Evolutionary conservation across 1,140 invertebrate species (phyloP), one percentile per base, ranked within the genome.

Genomic region (Oncopodura yosiiana): DNA sequence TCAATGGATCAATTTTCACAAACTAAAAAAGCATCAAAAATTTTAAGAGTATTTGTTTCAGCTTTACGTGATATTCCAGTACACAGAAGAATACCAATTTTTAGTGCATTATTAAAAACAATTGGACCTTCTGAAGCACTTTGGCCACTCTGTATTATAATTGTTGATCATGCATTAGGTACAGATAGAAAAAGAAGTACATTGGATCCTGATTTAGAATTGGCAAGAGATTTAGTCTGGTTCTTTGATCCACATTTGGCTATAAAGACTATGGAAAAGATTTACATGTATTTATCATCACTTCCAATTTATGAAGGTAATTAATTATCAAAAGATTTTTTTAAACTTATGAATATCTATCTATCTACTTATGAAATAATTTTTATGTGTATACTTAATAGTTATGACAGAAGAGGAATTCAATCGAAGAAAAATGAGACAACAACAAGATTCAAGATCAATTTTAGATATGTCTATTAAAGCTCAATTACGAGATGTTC

Each of bases 41-140:
- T 92, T 32, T 73, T 94, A n/a, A 75, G 87, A 24, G 86, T 93
- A 19, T 97, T 96, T 71, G 83, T 89, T 1, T 84, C 87, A 66
- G 86, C 87, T 1, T 75, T 92, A 19, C 74, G 86, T 1, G 87
- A 95, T 71, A 87, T 96, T 41, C 91, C 92, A 0, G 81, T 86
- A 63, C 92, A 96, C 71, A 76, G 92, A 36, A 73, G 87, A 34
- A 69, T 84, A 26, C 81, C 83, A 1, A 68, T 95, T 1, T 93
- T 93, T 58, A 77, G 75, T 3, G 87, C 89, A 58, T 70, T 95
- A 0, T 69, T 94, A 3, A 72, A 78, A 29, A 81, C 86, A 1
- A 69, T 94, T 1, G 76, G 79, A 30, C 71, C 78, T 1, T 73
- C 80, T 27, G 72, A 82, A 29, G 81, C 86, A 69, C 72, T 95